A percentile compares a stretch with the other conserved stretches of the same genome.
Evolutionary conservation across 2,113 vertebrate genomes (phyloP).

Genomic region (Pseudopipra pipra): DNA sequence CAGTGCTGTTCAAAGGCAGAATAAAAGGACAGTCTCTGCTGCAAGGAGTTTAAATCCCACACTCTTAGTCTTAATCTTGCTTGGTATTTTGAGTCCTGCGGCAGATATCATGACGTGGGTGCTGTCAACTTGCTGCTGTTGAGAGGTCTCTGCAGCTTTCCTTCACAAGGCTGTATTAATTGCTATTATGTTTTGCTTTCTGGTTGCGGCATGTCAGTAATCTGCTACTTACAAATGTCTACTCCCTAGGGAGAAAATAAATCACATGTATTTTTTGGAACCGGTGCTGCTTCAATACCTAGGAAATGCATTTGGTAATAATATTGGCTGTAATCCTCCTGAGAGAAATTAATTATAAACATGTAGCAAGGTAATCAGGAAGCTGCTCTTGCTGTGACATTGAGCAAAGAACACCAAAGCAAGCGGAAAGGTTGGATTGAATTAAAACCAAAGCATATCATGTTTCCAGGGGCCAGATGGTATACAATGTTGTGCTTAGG

Average conservation of each 20-base stretch:
- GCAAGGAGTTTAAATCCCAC: background rate
- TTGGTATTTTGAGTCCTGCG: background rate
- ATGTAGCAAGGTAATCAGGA: constrained; percentile 37
- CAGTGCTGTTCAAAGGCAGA: background rate
- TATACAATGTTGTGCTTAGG: background rate
- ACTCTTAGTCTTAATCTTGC: background rate
- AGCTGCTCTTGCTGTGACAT: constrained; percentile 36
- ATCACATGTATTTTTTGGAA: constrained; percentile 38
- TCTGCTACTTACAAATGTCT: constrained; percentile 58
- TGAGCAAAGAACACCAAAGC: constrained; percentile 35
- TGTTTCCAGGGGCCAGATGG: background rate
- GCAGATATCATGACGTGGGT: background rate
- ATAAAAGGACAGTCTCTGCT: background rate
- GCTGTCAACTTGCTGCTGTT: background rate
- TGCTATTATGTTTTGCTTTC: constrained; percentile 61
- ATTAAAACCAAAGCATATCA: fast-evolving
- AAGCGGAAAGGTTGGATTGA: background rate
- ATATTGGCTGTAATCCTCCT: constrained; percentile 48
- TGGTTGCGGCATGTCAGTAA: constrained; percentile 32
- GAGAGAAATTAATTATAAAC: constrained; percentile 60
- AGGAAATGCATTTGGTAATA: constrained; percentile 44
- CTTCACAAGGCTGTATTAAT: constrained; percentile 24
- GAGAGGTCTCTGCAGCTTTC: constrained; percentile 18
- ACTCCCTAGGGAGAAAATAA: constrained; percentile 20
- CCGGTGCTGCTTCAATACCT: constrained; percentile 13